Evolutionary conservation across 2,113 vertebrate genomes (phyloP).

Genomic region (Corynorhinus townsendii): DNA sequence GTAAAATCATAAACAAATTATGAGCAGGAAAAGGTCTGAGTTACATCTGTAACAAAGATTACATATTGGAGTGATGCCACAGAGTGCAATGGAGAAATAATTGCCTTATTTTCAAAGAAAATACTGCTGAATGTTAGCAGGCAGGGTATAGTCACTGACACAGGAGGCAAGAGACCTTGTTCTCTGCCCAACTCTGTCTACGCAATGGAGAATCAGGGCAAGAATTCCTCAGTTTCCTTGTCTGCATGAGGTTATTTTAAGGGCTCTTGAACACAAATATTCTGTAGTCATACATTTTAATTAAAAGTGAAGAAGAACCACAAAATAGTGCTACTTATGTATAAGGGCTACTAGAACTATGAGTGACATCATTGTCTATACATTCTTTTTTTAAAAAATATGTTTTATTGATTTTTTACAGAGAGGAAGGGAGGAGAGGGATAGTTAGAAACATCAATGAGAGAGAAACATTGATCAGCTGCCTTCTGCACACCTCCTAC

Average conservation of each 20-base stretch:
- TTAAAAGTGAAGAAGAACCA: background rate
- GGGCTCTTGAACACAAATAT: background rate
- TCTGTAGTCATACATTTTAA: background rate
- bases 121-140: background rate
- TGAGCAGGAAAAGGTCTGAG: background rate
- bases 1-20: background rate
- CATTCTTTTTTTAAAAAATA: background rate
- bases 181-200: background rate
- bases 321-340: background rate
- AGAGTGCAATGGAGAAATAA: background rate
- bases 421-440: no score
- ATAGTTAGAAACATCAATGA: no score
- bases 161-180: background rate
- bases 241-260: background rate
- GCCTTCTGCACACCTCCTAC: no score
- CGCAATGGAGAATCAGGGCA: background rate
- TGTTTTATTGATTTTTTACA: no score
- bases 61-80: background rate
- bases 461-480: no score
- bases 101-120: background rate
- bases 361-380: background rate
- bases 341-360: background rate
- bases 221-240: background rate
- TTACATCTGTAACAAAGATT: background rate
- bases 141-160: background rate